These are phyloP conservation scores for Ciconia nigra DNA, from an alignment of 2,797 vertebrate genomes.

Conservation along the genomic window DNA sequence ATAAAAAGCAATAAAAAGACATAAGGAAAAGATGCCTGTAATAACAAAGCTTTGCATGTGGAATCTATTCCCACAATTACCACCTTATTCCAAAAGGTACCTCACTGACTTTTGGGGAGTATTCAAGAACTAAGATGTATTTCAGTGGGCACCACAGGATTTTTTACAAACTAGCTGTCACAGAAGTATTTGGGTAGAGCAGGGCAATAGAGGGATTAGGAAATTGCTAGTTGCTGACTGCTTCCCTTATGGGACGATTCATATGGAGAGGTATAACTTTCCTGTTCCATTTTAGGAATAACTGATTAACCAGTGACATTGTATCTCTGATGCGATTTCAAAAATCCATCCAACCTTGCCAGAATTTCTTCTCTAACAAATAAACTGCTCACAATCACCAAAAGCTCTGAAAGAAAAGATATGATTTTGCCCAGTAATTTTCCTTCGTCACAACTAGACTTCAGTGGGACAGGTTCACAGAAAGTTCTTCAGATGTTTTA, in stretches of 20 bases:
- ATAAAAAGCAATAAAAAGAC: not conserved
- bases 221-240: not conserved
- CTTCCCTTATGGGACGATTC: not conserved
- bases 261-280: not conserved
- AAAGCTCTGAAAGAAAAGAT: not conserved
- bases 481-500: not conserved
- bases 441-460: not conserved
- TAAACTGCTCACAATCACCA: not conserved
- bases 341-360: not conserved
- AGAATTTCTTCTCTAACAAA: not conserved
- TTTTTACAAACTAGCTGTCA: not conserved
- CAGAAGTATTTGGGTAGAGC: not conserved
- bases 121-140: not conserved
- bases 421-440: not conserved
- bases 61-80: not conserved
- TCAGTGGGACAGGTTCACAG: not conserved
- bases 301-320: not conserved
- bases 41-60: not conserved
- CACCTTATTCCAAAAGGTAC: not conserved
- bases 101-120: not conserved
- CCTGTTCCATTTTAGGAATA: not conserved
- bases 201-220: not conserved
- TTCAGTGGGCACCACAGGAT: not conserved
- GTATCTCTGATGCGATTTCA: not conserved
- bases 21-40: not conserved